phyloP scores from a whole-genome alignment of 2,797 vertebrate species.

The Anabas testudineus region DNA sequence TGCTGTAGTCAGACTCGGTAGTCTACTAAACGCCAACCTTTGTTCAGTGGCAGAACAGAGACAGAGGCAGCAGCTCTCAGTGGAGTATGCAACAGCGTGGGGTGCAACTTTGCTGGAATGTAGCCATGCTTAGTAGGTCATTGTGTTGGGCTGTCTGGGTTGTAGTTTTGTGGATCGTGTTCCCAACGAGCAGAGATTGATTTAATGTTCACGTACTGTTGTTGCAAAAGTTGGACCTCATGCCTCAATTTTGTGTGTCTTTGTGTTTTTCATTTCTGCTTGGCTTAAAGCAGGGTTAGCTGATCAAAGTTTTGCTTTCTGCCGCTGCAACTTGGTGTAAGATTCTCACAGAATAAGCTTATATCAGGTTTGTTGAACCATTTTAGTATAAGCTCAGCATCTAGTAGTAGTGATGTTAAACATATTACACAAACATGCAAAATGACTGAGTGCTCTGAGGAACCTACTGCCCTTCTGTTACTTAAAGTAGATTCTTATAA shows the following conservation, averaged over 20 bases:
- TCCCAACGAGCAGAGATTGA: constrained; percentile 26
- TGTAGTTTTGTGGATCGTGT: constrained; percentile 40
- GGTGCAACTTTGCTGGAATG: constrained; percentile 62
- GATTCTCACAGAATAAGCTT: background rate
- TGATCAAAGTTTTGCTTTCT: constrained; percentile 9
- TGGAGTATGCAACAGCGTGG: constrained; percentile 42
- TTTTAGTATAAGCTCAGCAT: background rate
- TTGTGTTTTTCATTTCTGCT: background rate
- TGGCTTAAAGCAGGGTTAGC: background rate
- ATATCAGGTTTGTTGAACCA: background rate
- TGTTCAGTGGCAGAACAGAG: constrained; percentile 20
- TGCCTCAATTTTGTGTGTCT: background rate
- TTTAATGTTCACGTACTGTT: constrained; percentile 23
- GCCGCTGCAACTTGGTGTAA: constrained; percentile 1
- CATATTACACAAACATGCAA: constrained; percentile 86
- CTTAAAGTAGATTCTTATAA: constrained; percentile 15
- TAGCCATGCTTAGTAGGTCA: constrained; percentile 51
- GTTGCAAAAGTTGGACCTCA: constrained; percentile 23
- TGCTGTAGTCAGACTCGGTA: constrained; percentile 12
- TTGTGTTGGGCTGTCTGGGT: constrained; percentile 65
- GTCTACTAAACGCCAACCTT: constrained; percentile 28
- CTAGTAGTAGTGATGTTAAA: constrained; percentile 30
- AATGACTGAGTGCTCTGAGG: constrained; percentile 62
- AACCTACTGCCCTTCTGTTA: background rate
- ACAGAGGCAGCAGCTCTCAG: constrained; percentile 35